Evolutionary conservation across 2,113 vertebrate genomes (phyloP).

Genomic region (Oxygymnocypris stewartii): DNA sequence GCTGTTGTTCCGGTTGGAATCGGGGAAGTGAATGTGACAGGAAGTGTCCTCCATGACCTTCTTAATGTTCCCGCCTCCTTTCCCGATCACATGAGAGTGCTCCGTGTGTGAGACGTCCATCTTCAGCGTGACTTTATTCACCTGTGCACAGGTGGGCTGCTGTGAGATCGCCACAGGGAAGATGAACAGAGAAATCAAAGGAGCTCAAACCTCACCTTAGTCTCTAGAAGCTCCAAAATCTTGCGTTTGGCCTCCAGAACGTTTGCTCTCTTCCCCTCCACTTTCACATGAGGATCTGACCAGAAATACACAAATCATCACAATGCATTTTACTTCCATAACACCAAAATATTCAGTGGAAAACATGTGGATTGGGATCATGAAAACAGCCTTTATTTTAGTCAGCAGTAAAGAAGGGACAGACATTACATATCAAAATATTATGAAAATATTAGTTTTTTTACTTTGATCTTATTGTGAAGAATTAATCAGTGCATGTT

Average conservation of each 20-base stretch:
- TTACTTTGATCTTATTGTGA: background rate
- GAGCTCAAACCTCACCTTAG: constrained; percentile 66
- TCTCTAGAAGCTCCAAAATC: constrained; percentile 77
- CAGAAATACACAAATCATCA: constrained; percentile 1
- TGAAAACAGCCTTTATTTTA: background rate
- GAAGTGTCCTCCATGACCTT: constrained; percentile 81
- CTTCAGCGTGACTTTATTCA: constrained; percentile 81
- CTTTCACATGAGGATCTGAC: constrained; percentile 80
- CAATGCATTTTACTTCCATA: background rate
- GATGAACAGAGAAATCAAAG: background rate
- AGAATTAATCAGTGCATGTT: background rate
- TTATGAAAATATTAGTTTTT: background rate
- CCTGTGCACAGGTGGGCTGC: constrained; percentile 59
- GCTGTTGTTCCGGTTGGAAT: constrained; percentile 77
- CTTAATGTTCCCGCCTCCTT: constrained; percentile 81
- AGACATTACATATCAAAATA: background rate
- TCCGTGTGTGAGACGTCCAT: constrained; percentile 81
- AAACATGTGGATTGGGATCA: background rate
- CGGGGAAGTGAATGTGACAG: constrained; percentile 81
- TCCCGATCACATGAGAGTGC: constrained; percentile 82
- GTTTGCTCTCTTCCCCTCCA: constrained; percentile 72
- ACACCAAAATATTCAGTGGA: background rate
- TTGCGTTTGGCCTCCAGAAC: constrained; percentile 76
- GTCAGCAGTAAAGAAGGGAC: background rate
- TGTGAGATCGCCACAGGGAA: background rate